Conservation (phyloP, 2,113 vertebrate species). For the Dunckerocampus dactyliophorus region DNA sequence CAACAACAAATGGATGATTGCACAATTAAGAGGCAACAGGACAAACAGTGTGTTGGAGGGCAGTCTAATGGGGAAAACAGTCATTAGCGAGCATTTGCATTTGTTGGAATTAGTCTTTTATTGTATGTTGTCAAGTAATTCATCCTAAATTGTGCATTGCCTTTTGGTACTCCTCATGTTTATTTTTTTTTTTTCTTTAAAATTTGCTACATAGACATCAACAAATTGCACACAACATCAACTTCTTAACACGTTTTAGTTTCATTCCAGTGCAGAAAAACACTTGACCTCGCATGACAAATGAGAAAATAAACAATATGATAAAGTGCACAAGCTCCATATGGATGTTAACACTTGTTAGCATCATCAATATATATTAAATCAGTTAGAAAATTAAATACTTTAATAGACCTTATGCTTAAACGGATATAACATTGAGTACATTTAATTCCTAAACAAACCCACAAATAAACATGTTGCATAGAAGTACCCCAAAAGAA, state of each 20-base stretch:
- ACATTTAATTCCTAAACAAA: slow-evolving; percentile 47
- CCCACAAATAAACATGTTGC: slow-evolving; percentile 86
- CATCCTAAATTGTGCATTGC: slow-evolving; percentile 51
- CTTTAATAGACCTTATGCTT: slow-evolving; percentile 24
- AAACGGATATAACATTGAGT: neutral
- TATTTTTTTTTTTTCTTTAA: neutral
- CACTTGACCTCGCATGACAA: slow-evolving; percentile 38
- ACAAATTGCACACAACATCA: slow-evolving; percentile 52
- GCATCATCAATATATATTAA: slow-evolving; percentile 63
- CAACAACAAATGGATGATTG: slow-evolving; percentile 66
- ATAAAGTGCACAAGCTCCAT: slow-evolving; percentile 75
- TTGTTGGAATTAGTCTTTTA: slow-evolving; percentile 35
- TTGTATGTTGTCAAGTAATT: slow-evolving; percentile 13
- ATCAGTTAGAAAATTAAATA: slow-evolving; percentile 67
- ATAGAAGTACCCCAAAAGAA: slow-evolving; percentile 91
- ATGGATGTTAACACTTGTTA: slow-evolving; percentile 50
- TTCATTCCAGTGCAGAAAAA: slow-evolving; percentile 48
- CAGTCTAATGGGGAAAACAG: slow-evolving; percentile 63
- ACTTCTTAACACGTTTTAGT: slow-evolving; percentile 35
- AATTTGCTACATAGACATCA: slow-evolving; percentile 54
- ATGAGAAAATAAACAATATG: slow-evolving; percentile 47
- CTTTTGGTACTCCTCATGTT: slow-evolving; percentile 23
- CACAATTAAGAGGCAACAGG: slow-evolving; percentile 64
- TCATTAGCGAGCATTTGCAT: slow-evolving; percentile 26
- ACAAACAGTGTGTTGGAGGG: slow-evolving; percentile 48